These are phyloP conservation scores for Lepilemur septentrionalis DNA, from an alignment of 2,797 vertebrate species.

Conservation along the genomic window DNA sequence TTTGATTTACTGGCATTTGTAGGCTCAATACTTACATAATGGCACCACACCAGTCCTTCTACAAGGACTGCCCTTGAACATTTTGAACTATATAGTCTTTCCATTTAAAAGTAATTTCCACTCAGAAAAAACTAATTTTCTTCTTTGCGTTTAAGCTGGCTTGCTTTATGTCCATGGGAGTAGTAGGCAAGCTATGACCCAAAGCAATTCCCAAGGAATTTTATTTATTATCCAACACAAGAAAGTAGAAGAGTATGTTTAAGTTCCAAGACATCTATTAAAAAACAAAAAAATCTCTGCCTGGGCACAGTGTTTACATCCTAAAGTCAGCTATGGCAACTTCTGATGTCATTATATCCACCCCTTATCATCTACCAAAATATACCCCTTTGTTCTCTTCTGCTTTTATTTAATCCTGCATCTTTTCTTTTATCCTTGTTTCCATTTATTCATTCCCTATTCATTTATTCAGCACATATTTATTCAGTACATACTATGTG, in stretches of 20 bases:
- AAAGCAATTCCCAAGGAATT: slow-evolving; percentile 37
- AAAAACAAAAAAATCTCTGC: neutral
- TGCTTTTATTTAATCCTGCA: slow-evolving; percentile 11
- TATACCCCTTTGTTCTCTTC: neutral
- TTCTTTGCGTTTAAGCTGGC: neutral
- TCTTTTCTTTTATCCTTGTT: neutral
- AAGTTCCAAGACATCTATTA: neutral
- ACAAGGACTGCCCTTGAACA: neutral
- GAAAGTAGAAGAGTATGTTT: slow-evolving; percentile 11
- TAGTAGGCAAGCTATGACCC: neutral
- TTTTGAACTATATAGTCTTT: neutral
- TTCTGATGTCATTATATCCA: neutral
- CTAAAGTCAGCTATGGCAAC: neutral
- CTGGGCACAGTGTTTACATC: neutral
- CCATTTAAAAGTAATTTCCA: slow-evolving; percentile 20
- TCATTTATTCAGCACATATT: neutral
- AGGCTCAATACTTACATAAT: neutral
- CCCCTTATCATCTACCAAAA: neutral
- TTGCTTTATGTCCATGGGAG: neutral
- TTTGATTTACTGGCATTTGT: slow-evolving; percentile 29
- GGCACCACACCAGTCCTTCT: neutral
- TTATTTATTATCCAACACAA: slow-evolving; percentile 40
- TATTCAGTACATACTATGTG: neutral
- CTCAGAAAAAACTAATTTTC: slow-evolving; percentile 8
- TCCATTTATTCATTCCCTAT: neutral